Evolutionary conservation across 2,888 invertebrate species (phyloP).

Genomic region (Syrphus vitripennis): DNA sequence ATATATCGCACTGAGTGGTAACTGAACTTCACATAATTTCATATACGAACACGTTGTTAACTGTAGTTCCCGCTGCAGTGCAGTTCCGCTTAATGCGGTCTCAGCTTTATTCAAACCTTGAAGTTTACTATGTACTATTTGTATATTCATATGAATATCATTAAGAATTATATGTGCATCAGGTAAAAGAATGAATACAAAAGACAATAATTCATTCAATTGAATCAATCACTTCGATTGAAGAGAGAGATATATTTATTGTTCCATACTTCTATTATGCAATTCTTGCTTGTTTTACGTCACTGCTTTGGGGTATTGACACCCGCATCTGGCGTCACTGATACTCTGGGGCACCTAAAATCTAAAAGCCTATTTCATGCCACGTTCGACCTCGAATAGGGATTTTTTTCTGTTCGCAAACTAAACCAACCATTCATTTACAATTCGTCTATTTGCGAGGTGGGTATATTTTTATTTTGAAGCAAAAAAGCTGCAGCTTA

Average conservation of each 20-base stretch:
- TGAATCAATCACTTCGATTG: not conserved
- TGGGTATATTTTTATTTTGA: constrained; percentile 25
- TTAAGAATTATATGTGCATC: not conserved
- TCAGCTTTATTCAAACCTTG: no score
- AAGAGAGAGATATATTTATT: not conserved
- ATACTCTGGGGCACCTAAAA: not conserved
- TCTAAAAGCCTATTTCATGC: not conserved
- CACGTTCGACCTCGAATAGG: constrained; percentile 52
- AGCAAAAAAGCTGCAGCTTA: not conserved
- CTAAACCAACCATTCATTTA: constrained; percentile 3
- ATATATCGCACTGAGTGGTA: no score
- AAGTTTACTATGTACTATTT: no score
- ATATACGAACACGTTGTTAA: no score
- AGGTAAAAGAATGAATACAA: not conserved
- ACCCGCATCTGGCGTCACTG: not conserved
- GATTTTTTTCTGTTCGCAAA: constrained; percentile 7
- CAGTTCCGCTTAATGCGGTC: no score
- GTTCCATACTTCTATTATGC: not conserved
- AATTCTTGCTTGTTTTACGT: not conserved
- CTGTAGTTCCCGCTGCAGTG: no score
- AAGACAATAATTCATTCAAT: not conserved
- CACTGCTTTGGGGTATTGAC: not conserved
- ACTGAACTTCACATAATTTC: no score
- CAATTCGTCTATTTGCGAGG: constrained; percentile 26
- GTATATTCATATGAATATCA: no score